Evolutionary conservation across 1,140 invertebrate genomes (phyloP).

Genomic region (Drosophila repletoides): DNA sequence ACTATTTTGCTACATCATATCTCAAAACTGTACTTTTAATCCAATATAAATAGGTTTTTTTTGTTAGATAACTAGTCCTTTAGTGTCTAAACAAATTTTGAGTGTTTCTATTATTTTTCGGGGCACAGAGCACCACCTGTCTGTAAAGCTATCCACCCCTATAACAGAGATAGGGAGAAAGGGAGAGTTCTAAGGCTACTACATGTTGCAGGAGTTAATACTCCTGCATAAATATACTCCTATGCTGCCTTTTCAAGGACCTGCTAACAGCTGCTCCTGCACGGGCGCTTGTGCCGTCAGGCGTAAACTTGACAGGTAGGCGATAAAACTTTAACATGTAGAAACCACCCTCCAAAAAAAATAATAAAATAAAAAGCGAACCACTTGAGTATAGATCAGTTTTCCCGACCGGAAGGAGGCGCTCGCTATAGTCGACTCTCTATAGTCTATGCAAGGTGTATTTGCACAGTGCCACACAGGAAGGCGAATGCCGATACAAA

Average conservation of each 20-base stretch:
- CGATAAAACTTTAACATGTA: slow-evolving; percentile 50
- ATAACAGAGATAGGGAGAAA: too few relatives aligned
- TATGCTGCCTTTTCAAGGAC: slow-evolving; percentile 64
- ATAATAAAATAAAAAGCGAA: slow-evolving; percentile 18
- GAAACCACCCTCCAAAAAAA: slow-evolving; percentile 24
- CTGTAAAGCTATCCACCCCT: slow-evolving; percentile 60
- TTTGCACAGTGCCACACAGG: slow-evolving; percentile 63
- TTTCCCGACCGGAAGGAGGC: slow-evolving; percentile 65
- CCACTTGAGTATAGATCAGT: slow-evolving; percentile 56
- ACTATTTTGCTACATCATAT: background rate
- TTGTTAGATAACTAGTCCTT: slow-evolving; percentile 41
- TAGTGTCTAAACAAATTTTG: slow-evolving; percentile 61
- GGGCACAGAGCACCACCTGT: slow-evolving; percentile 60
- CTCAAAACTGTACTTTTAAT: slow-evolving; percentile 38
- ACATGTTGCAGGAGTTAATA: slow-evolving; percentile 43
- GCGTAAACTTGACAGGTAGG: slow-evolving; percentile 77
- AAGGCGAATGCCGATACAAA: slow-evolving; percentile 56
- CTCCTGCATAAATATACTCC: background rate
- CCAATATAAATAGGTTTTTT: slow-evolving; percentile 24
- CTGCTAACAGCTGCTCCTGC: slow-evolving; percentile 45
- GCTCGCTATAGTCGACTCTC: slow-evolving; percentile 10
- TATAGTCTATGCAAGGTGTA: slow-evolving; percentile 73
- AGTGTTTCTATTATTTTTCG: slow-evolving; percentile 19
- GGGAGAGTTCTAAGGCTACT: slow-evolving; percentile 6
- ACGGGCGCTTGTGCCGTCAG: slow-evolving; percentile 58